A percentile compares a stretch with the other conserved stretches of the same genome.
Conservation (phyloP, 2,797 vertebrate species). For the Sylvia borin region DNA sequence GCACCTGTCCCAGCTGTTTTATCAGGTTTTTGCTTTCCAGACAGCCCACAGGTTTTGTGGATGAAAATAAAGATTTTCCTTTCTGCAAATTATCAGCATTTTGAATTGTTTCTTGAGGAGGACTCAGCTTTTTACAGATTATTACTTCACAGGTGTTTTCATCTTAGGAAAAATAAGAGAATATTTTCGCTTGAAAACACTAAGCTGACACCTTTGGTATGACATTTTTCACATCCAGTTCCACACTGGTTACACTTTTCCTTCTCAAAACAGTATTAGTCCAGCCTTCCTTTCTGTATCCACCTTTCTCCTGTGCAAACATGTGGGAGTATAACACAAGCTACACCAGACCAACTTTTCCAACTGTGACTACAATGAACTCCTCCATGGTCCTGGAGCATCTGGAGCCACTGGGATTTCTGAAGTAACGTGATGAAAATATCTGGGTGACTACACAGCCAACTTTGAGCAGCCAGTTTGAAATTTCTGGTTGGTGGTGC, state of each 20-base stretch:
- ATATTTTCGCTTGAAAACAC: neutral
- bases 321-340: neutral
- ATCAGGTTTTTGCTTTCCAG: neutral
- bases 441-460: neutral
- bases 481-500: neutral
- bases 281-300: neutral
- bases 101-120: neutral
- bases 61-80: neutral
- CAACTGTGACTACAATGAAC: neutral
- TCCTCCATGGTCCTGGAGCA: neutral
- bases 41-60: neutral
- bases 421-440: neutral
- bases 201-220: neutral
- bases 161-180: neutral
- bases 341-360: neutral
- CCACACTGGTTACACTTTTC: neutral
- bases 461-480: neutral
- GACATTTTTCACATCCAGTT: neutral
- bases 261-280: neutral
- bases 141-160: neutral
- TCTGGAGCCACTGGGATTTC: neutral
- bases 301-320: neutral
- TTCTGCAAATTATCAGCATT: neutral
- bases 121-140: neutral
- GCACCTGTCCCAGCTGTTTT: neutral